Evolutionary conservation across 2,888 invertebrate species (phyloP).

Genomic region (Chrysotoxum bicinctum): DNA sequence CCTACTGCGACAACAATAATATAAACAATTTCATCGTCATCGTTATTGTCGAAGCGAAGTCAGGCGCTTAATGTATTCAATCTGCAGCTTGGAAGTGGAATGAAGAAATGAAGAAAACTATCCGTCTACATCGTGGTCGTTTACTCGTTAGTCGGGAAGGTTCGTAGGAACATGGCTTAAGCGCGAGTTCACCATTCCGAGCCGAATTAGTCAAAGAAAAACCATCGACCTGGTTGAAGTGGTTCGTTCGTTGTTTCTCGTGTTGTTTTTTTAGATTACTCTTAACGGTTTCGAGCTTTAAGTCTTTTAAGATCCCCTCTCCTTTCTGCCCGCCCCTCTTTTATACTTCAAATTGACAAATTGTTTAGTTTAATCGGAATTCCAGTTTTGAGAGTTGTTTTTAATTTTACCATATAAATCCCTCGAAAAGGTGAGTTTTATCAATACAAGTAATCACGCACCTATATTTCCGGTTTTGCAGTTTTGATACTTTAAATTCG

Average conservation of each 20-base stretch:
- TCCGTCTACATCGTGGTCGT: conserved; percentile 6
- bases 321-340: background rate
- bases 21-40: conserved; percentile 44
- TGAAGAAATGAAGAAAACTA: conserved; percentile 65
- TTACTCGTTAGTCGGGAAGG: background rate
- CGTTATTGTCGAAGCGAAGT: background rate
- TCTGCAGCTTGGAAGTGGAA: conserved; percentile 50
- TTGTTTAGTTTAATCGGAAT: conserved; percentile 15
- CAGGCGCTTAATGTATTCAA: conserved; percentile 24
- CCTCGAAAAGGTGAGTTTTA: conserved; percentile 58
- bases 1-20: conserved; percentile 46
- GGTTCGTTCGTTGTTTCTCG: conserved; percentile 5
- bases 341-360: background rate
- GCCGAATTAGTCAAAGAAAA: conserved; percentile 64
- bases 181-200: conserved; percentile 40
- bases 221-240: conserved; percentile 63
- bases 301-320: background rate
- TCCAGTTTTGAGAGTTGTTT: conserved; percentile 15
- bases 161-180: conserved; percentile 30
- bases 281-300: conserved; percentile 46
- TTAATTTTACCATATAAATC: conserved; percentile 26
- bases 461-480: conserved; percentile 62
- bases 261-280: conserved; percentile 18
- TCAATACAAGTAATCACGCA: conserved; percentile 19
- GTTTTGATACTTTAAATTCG: conserved; percentile 14